Evolutionary conservation across 2,888 invertebrate genomes (phyloP), one percentile per base, ranked within the genome.

Genomic region (Tipula helvola): DNA sequence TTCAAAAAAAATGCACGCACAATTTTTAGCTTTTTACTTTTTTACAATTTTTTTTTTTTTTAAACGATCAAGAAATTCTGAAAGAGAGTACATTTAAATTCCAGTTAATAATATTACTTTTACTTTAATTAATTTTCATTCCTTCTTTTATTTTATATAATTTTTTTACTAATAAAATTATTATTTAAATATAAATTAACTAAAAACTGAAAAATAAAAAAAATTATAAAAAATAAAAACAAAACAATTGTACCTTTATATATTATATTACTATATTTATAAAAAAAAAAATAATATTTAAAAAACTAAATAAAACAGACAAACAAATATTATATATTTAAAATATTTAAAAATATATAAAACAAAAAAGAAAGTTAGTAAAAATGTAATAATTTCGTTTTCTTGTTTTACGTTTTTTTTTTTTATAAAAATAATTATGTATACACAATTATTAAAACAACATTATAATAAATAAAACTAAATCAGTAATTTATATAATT

Each of bases 201-300:
- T 57, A 71, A 28, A 28, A 71, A 28, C 71, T 16, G 39, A 39
- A 7, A 5, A 57, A 12, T 10, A 16, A 13, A 18, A 71, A 71
- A 71, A 71, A 28, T 28, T 71, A 71, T 71, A 71, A 28, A 71
- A 57, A 28, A 71, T 71, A 28, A 71, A 28, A 71, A 71, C 71
- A 71, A 71, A 71, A 71, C 71, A 71, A 71, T 71, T 71, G 71
- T 71, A 71, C 71, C 71, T 71, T 71, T 71, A 71, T 71, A 71
- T 71, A 71, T 28, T 71, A 71, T 71, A 71, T 71, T 71, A 71
- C n/a, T 71, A 71, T 71, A 71, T 71, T 71, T 71, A 71, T 71
- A 71, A 71, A 71, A 71, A 57, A 28, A 28, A 16, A 57, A 28
- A 71, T 71, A 71, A 71, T 71, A 71, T 71, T 71, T 71, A 71